Percentiles rank a stretch among this genome's conserved stretches.
phyloP scores from a whole-genome alignment of 2,888 invertebrate genomes.

The Acanthoscelides obtectus region DNA sequence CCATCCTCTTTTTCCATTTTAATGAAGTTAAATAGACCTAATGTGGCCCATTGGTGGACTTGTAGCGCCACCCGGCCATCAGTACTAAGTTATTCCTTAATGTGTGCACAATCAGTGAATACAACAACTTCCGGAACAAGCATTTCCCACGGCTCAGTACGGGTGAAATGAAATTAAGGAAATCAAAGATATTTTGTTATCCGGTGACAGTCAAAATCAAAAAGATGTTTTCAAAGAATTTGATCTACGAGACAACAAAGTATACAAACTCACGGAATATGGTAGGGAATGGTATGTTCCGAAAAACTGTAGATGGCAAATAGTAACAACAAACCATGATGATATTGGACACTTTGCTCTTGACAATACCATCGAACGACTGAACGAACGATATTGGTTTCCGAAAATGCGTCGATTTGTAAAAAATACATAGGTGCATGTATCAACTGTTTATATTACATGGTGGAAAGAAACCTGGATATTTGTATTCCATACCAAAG shows the following conservation, averaged over 20 bases:
- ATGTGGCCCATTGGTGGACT: no score
- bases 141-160: no score
- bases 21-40: no score
- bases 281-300: conserved; percentile 31
- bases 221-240: neutral
- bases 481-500: conserved; percentile 10
- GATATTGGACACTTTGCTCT: conserved; percentile 3
- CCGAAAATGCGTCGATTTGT: conserved; percentile 14
- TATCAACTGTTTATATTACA: conserved; percentile 9
- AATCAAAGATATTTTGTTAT: neutral
- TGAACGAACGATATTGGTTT: conserved; percentile 16
- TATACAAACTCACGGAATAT: neutral
- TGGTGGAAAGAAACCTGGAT: conserved; percentile 8
- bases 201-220: neutral
- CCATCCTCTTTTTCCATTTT: no score
- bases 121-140: no score
- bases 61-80: no score
- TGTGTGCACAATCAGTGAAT: no score
- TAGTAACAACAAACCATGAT: conserved; percentile 8
- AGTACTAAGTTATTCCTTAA: no score
- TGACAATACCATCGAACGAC: conserved; percentile 4
- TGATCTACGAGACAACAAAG: neutral
- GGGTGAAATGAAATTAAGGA: no score
- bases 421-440: conserved; percentile 6
- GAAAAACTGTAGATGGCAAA: conserved; percentile 26